Evolutionary conservation across 2,888 invertebrate genomes (phyloP).

Genomic region (Lingula anatina): DNA sequence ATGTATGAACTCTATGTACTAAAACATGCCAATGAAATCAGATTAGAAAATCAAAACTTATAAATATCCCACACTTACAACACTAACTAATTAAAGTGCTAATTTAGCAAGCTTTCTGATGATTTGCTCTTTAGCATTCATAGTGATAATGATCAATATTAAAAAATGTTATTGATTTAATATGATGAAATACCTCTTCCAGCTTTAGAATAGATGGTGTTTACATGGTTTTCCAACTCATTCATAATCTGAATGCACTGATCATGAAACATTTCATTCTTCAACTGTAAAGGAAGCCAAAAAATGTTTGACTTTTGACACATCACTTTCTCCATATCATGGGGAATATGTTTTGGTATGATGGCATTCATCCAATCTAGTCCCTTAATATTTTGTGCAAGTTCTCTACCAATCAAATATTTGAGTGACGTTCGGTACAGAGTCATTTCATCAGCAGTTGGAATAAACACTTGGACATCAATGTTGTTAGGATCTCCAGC

Average conservation of each 20-base stretch:
- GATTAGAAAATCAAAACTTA: too few species aligned
- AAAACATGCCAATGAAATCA: too few species aligned
- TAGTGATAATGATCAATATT: too few species aligned
- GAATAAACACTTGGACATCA: slow-evolving; percentile 1
- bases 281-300: slow-evolving; percentile 7
- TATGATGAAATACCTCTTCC: slow-evolving; percentile 9
- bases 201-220: slow-evolving; percentile 5
- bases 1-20: too few species aligned
- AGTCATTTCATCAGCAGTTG: neutral
- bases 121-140: too few species aligned
- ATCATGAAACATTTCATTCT: slow-evolving; percentile 10
- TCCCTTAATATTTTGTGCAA: neutral
- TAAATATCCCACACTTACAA: too few species aligned
- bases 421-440: slow-evolving; percentile 1
- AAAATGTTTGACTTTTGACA: slow-evolving; percentile 1
- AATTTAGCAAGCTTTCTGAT: too few species aligned
- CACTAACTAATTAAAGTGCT: too few species aligned
- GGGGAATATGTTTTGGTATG: slow-evolving; percentile 5
- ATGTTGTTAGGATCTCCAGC: neutral
- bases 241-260: slow-evolving; percentile 9
- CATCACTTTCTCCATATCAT: slow-evolving; percentile 3
- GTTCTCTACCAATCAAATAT: neutral
- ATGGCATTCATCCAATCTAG: slow-evolving; percentile 6
- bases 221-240: slow-evolving; percentile 3
- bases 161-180: too few species aligned